Evolutionary conservation across 2,113 vertebrate genomes (phyloP), one percentile per base, ranked within the genome.

Genomic region (Phocoena phocoena): DNA sequence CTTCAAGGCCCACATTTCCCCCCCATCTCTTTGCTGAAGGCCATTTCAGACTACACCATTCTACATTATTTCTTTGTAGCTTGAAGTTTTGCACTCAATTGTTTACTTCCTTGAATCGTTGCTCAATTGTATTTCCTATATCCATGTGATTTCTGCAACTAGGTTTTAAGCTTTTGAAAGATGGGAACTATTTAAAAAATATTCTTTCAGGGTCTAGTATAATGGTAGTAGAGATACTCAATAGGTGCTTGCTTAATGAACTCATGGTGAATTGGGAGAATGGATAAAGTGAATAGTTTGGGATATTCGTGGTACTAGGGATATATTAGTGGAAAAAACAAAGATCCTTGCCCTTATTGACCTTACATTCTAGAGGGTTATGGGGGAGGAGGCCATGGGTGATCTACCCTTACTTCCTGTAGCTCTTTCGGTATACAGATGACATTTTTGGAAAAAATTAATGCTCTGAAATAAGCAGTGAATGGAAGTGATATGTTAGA

Each of bases 131-230:
- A 53, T 84, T 90, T 96, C 41, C 28, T 91, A 93, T 94, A 81
- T 95, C 25, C 2, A 5, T 74, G 15, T 74, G 44, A 83, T 92
- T 95, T 97, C 26, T 95, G 31, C 20, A 70, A 3, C 36, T 53
- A 81, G 62, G 38, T 88, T 90, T 97, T 95, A 90, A 96, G 13
- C 73, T 68, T 95, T 94, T 88, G 41, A 62, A 95, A 91, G 60
- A 86, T 87, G 71, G 21, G 14, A 95, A 63, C 21, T 86, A 33
- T 77, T 92, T 84, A 58, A 14, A 95, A 96, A 94, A 50, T 91
- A 76, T 7, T 74, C 38, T 91, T 74, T 90, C 62, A 41, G 63
- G 13, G 12, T 88, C 50, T 74, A 65, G 36, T 93, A 33, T 93
- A 92, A 93, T 92, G 65, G 67, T 86, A 67, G 60, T 85, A 58